These are phyloP conservation scores for Perizoma flavofasciatum DNA, from an alignment of 2,888 invertebrate genomes.

Conservation along the genomic window DNA sequence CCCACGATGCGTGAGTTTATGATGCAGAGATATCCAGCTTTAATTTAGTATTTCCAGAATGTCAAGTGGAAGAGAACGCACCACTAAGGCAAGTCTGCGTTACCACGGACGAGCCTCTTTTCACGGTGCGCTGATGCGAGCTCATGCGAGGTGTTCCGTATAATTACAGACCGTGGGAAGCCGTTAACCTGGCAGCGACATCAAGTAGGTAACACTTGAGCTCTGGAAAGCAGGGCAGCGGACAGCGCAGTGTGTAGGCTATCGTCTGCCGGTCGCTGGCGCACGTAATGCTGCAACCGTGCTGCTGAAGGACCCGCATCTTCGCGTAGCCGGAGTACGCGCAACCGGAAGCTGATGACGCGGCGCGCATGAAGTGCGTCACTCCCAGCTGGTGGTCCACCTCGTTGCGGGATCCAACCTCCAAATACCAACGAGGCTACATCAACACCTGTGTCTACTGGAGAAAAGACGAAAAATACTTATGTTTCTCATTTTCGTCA, in stretches of 20 bases:
- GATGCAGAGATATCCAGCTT: too few species aligned
- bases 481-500: too few species aligned
- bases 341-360: conserved; percentile 88
- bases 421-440: too few species aligned
- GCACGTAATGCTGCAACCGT: conserved; percentile 88
- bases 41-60: too few species aligned
- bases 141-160: too few species aligned
- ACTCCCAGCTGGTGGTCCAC: conserved; percentile 88
- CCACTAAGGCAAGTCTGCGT: too few species aligned
- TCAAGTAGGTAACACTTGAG: conserved; percentile 64
- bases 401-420: conserved; percentile 95
- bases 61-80: too few species aligned
- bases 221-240: conserved; percentile 48
- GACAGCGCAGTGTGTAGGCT: conserved; percentile 87
- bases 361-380: conserved; percentile 90
- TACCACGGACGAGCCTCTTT: too few species aligned
- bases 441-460: too few species aligned
- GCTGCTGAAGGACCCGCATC: conserved; percentile 88
- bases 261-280: conserved; percentile 90
- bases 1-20: too few species aligned
- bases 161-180: not conserved
- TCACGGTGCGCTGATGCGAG: too few species aligned
- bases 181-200: conserved; percentile 57
- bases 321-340: conserved; percentile 88
- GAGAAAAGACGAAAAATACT: too few species aligned